Evolutionary conservation across 2,888 invertebrate species (phyloP).

Genomic region (Glyphotaelius pellucidus): DNA sequence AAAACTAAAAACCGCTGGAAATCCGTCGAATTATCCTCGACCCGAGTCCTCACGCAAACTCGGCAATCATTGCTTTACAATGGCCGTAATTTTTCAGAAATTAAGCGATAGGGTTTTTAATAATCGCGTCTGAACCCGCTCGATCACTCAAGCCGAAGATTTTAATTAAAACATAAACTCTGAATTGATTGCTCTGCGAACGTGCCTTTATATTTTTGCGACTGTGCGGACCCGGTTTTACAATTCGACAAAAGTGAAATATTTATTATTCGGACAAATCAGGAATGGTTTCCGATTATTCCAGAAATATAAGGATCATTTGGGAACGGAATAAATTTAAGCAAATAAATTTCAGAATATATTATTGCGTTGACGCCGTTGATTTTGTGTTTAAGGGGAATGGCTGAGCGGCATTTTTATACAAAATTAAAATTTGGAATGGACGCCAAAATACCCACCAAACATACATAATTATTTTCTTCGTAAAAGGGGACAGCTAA

Average conservation of each 20-base stretch:
- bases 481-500: too few relatives aligned
- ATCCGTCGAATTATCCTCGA: background rate
- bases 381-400: background rate
- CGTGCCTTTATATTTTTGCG: background rate
- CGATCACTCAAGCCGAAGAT: conserved; percentile 38
- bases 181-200: conserved; percentile 23
- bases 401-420: too few relatives aligned
- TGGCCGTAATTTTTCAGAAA: conserved; percentile 38
- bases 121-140: conserved; percentile 34
- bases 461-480: too few relatives aligned
- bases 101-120: conserved; percentile 40
- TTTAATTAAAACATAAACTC: conserved; percentile 54
- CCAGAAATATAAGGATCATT: background rate
- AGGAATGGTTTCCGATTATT: background rate
- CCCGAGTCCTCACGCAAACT: background rate
- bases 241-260: background rate
- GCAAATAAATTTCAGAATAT: background rate
- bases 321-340: background rate
- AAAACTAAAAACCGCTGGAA: background rate
- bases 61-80: conserved; percentile 9
- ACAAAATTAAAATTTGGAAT: too few relatives aligned
- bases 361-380: background rate
- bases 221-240: background rate
- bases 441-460: too few relatives aligned
- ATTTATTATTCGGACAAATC: background rate